Conservation (phyloP, 53 echinoderm and acorn worm genomes). For the Glandiceps talaboti region DNA sequence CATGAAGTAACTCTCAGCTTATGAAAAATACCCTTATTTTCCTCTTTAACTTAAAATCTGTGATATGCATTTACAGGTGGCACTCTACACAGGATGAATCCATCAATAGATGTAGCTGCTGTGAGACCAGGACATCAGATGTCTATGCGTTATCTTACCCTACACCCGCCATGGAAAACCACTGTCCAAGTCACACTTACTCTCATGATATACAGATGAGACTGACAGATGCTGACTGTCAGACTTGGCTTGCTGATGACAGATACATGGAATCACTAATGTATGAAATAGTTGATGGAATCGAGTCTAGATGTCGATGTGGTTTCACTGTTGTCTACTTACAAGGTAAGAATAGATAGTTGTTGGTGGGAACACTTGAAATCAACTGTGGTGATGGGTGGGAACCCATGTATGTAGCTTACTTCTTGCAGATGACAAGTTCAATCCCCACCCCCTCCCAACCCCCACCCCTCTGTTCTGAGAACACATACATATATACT, state of each 20-base stretch:
- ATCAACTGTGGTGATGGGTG: too few relatives aligned
- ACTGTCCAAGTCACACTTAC: slow-evolving; percentile 33
- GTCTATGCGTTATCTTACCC: slow-evolving; percentile 49
- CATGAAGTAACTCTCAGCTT: too few relatives aligned
- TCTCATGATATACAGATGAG: slow-evolving; percentile 45
- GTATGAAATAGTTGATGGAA: slow-evolving; percentile 32
- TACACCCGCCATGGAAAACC: slow-evolving; percentile 41
- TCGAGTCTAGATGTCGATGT: slow-evolving; percentile 62
- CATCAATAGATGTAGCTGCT: slow-evolving; percentile 72
- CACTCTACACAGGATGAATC: slow-evolving; percentile 4
- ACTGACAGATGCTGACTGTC: slow-evolving; percentile 49
- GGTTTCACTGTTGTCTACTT: slow-evolving; percentile 51
- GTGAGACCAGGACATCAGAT: slow-evolving; percentile 20
- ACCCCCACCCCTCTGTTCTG: too few relatives aligned
- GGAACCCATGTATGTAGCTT: too few relatives aligned
- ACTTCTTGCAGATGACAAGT: too few relatives aligned
- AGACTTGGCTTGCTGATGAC: slow-evolving; percentile 27
- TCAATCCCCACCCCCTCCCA: too few relatives aligned
- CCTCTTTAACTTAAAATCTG: too few relatives aligned
- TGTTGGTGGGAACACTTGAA: too few relatives aligned
- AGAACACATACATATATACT: too few relatives aligned
- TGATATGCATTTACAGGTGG: neutral
- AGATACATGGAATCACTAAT: slow-evolving; percentile 19
- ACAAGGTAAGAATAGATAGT: slow-evolving; percentile 40
- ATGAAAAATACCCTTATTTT: too few relatives aligned